phyloP scores from a whole-genome alignment of 1,140 invertebrate genomes.

The Brachionus plicatilis region DNA sequence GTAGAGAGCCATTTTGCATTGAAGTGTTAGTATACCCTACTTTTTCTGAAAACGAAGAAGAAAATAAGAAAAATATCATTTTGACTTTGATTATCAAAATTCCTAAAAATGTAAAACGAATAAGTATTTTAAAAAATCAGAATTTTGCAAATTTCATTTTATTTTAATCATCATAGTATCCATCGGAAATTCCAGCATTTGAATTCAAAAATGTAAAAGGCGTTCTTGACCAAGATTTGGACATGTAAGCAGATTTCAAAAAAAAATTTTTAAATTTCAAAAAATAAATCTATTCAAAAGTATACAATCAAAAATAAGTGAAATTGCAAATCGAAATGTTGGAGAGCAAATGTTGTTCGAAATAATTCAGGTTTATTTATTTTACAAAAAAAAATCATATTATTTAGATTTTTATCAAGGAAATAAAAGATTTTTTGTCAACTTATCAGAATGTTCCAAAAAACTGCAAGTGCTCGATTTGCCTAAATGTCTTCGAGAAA shows the following conservation, averaged over 20 bases:
- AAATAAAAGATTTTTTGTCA: conserved; percentile 21
- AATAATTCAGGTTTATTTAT: conserved; percentile 14
- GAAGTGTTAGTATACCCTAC: conserved; percentile 8
- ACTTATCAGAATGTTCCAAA: conserved; percentile 2
- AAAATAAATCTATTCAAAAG: background rate
- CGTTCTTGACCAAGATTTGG: background rate
- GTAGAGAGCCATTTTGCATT: background rate
- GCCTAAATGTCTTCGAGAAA: background rate
- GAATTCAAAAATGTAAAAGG: conserved; percentile 33
- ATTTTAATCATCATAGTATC: conserved; percentile 14
- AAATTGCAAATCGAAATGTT: background rate
- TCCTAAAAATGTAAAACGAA: conserved; percentile 8
- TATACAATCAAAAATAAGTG: background rate
- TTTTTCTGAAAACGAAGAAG: conserved; percentile 5
- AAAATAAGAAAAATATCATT: background rate
- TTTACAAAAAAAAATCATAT: background rate
- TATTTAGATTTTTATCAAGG: background rate
- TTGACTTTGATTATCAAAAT: background rate
- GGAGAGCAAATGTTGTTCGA: conserved; percentile 28
- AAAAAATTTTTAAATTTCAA: background rate
- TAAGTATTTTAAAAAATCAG: background rate
- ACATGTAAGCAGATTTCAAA: background rate
- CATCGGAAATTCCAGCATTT: conserved; percentile 13
- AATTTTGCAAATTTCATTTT: background rate
- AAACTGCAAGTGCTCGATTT: conserved; percentile 22